Evolutionary conservation across 2,888 invertebrate genomes (phyloP).

Genomic region (Agriotes lineatus): DNA sequence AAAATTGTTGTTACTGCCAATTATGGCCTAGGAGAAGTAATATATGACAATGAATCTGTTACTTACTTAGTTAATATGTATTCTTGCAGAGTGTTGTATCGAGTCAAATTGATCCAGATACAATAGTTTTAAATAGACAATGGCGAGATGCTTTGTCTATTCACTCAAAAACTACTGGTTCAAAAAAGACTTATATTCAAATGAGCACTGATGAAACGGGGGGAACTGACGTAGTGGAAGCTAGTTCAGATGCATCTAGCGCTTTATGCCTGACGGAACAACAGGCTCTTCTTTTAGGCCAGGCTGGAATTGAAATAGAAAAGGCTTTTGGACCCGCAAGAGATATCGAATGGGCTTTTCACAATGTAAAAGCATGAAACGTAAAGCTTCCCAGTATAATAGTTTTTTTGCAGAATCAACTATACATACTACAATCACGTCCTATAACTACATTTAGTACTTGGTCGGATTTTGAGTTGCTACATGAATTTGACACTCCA

Average conservation of each 20-base stretch:
- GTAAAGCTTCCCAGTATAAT: too few species aligned
- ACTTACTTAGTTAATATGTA: too few species aligned
- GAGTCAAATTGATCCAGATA: constrained; percentile 82
- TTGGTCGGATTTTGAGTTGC: constrained; percentile 83
- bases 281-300: constrained; percentile 70
- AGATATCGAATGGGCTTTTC: constrained; percentile 87
- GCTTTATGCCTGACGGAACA: constrained; percentile 71
- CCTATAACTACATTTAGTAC: constrained; percentile 80
- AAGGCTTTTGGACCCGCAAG: constrained; percentile 76
- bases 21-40: constrained; percentile 86
- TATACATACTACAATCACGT: constrained; percentile 81
- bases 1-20: constrained; percentile 81
- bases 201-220: too few species aligned
- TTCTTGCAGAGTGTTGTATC: constrained; percentile 81
- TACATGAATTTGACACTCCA: constrained; percentile 82
- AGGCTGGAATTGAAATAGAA: constrained; percentile 74
- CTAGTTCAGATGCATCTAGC: constrained; percentile 60
- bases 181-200: constrained; percentile 69
- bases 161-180: constrained; percentile 67
- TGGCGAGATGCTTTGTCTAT: constrained; percentile 67
- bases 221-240: constrained; percentile 57
- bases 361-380: too few species aligned
- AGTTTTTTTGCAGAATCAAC: constrained; percentile 68
- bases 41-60: too few species aligned
- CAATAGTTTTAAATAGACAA: constrained; percentile 71